phyloP scores from a whole-genome alignment of 1,140 invertebrate species.

The Neocloeon triangulifer region DNA sequence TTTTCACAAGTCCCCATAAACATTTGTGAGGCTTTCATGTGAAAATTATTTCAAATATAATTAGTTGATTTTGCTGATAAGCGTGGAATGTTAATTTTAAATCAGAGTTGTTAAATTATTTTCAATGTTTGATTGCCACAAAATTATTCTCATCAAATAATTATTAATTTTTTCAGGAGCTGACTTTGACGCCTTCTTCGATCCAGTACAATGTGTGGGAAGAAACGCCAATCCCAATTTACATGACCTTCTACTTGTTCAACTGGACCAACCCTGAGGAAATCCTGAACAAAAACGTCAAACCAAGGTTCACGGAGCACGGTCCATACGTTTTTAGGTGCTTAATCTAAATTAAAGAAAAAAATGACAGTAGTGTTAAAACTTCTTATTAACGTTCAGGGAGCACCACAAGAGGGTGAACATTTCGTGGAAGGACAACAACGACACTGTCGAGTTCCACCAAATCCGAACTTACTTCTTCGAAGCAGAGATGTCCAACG shows the following conservation, averaged over 20 bases:
- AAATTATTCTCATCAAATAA: too few relatives aligned
- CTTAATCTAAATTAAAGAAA: too few relatives aligned
- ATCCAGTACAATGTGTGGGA: constrained; percentile 41
- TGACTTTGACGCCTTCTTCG: constrained; percentile 29
- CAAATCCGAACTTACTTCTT: constrained; percentile 24
- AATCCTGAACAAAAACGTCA: constrained; percentile 23
- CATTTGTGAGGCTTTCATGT: too few relatives aligned
- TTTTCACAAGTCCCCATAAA: too few relatives aligned
- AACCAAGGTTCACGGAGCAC: constrained; percentile 39
- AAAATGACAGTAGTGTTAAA: too few relatives aligned
- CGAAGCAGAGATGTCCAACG: constrained; percentile 19
- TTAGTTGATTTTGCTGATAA: too few relatives aligned
- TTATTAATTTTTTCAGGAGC: constrained; percentile 28
- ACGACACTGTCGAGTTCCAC: constrained; percentile 25
- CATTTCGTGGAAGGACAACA: constrained; percentile 30
- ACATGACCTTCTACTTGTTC: constrained; percentile 50
- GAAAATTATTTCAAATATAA: too few relatives aligned
- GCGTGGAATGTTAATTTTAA: too few relatives aligned
- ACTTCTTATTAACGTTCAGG: too few relatives aligned
- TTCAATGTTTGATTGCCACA: too few relatives aligned
- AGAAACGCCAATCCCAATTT: constrained; percentile 50
- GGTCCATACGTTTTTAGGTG: constrained; percentile 46
- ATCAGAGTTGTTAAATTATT: too few relatives aligned
- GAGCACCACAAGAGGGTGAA: constrained; percentile 20
- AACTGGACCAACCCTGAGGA: constrained; percentile 59